A percentile compares a stretch with the other conserved stretches of the same genome.
Evolutionary conservation across 2,888 invertebrate species (phyloP).

Genomic region (Watsonalla binaria): DNA sequence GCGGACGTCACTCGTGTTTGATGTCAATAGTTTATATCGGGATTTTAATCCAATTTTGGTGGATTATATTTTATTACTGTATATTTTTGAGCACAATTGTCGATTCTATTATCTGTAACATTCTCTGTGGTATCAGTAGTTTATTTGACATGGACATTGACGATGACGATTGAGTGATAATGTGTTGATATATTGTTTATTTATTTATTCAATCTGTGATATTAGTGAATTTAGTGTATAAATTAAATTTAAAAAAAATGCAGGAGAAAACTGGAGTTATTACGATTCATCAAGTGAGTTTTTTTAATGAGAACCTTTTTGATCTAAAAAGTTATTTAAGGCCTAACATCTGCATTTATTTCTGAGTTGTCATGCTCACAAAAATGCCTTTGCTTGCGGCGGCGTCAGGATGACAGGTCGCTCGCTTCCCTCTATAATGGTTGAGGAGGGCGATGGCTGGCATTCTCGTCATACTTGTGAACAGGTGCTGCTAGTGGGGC

Average conservation of each 20-base stretch:
- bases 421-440: too few relatives aligned
- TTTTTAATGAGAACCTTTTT: too few relatives aligned
- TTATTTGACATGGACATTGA: slow-evolving; percentile 47
- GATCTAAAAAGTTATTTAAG: too few relatives aligned
- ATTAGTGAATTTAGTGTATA: slow-evolving; percentile 33
- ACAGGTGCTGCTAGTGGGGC: too few relatives aligned
- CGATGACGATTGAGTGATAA: slow-evolving; percentile 47
- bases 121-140: slow-evolving; percentile 31
- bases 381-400: too few relatives aligned
- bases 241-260: slow-evolving; percentile 32
- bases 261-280: slow-evolving; percentile 54
- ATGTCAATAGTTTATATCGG: slow-evolving; percentile 44
- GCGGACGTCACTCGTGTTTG: slow-evolving; percentile 33
- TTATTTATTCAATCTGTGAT: slow-evolving; percentile 73
- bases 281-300: slow-evolving; percentile 63
- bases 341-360: too few relatives aligned
- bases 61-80: slow-evolving; percentile 57
- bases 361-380: too few relatives aligned
- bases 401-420: too few relatives aligned
- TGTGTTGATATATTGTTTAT: slow-evolving; percentile 18
- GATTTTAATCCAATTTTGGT: slow-evolving; percentile 52
- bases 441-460: too few relatives aligned
- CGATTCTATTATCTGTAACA: slow-evolving; percentile 38
- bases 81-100: slow-evolving; percentile 57
- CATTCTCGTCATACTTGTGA: too few relatives aligned